phyloP scores from a whole-genome alignment of 2,113 vertebrate genomes.

The Lipophrys pholis region DNA sequence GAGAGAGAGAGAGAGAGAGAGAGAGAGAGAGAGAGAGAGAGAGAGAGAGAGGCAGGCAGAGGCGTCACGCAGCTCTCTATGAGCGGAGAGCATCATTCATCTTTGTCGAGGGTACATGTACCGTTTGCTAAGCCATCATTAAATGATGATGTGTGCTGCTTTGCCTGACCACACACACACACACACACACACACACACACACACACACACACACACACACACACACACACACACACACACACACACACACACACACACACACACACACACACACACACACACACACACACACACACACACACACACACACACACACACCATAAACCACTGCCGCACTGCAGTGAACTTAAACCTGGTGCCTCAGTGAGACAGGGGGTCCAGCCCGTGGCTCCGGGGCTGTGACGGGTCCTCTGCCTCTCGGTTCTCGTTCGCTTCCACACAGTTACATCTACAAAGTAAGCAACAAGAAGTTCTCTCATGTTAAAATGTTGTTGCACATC shows the following conservation, averaged over 20 bases:
- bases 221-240: neutral
- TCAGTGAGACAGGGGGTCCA: too few species aligned
- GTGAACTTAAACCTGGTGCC: too few species aligned
- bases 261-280: neutral
- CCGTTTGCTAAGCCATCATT: conserved; percentile 74
- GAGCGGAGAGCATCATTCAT: conserved; percentile 67
- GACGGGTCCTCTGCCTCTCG: too few species aligned
- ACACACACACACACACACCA: neutral
- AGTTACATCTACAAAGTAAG: too few species aligned
- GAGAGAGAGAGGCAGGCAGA: conserved; percentile 16
- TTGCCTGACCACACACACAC: conserved; percentile 31
- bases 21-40: neutral
- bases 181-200: conserved; percentile 22
- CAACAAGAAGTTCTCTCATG: too few species aligned
- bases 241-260: neutral
- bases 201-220: neutral
- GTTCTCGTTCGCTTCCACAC: too few species aligned
- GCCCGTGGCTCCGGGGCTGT: too few species aligned
- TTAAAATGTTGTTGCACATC: too few species aligned
- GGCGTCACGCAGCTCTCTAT: conserved; percentile 41
- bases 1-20: neutral
- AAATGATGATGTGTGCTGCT: conserved; percentile 66
- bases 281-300: neutral
- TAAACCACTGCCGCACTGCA: too few species aligned
- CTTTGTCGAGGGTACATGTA: conserved; percentile 73